Conservation (phyloP, 2,797 vertebrate genomes). For the Mormyrus hasselquistii region DNA sequence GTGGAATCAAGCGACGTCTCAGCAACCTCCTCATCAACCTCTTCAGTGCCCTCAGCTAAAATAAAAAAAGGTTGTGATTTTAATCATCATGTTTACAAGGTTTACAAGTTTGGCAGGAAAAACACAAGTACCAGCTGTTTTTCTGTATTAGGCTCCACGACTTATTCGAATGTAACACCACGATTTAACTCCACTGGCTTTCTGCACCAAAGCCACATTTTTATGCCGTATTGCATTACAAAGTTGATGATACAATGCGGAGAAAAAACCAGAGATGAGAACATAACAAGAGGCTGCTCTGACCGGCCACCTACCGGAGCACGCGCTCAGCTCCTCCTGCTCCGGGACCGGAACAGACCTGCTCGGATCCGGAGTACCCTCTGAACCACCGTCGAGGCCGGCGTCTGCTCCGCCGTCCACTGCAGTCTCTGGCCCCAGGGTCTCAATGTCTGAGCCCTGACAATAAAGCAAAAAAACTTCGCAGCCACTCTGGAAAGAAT, state of each 20-base stretch:
- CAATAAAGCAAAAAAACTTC: conserved; percentile 18
- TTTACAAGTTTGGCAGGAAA: not conserved
- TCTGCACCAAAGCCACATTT: not conserved
- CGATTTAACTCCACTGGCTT: not conserved
- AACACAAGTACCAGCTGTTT: not conserved
- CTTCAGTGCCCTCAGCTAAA: conserved; percentile 54
- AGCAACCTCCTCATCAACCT: conserved; percentile 32
- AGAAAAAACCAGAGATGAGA: not conserved
- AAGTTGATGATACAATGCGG: not conserved
- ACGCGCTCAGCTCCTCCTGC: conserved; percentile 37
- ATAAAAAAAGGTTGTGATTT: not conserved
- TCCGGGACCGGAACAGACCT: conserved; percentile 51
- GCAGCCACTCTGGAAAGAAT: not conserved
- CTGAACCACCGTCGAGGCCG: conserved; percentile 41
- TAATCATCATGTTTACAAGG: not conserved
- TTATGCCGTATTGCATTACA: not conserved
- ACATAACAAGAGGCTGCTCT: not conserved
- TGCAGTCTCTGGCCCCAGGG: conserved; percentile 62
- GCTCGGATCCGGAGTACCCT: conserved; percentile 52
- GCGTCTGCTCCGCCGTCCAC: conserved; percentile 49
- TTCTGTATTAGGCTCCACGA: not conserved
- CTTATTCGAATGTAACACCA: not conserved
- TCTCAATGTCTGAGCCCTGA: conserved; percentile 90
- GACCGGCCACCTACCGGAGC: conserved; percentile 41
- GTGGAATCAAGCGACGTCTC: conserved; percentile 46